A percentile compares a stretch with the other conserved stretches of the same genome.
Evolutionary conservation across 1,140 invertebrate genomes (phyloP).

Genomic region (Heliothis subflexa): DNA sequence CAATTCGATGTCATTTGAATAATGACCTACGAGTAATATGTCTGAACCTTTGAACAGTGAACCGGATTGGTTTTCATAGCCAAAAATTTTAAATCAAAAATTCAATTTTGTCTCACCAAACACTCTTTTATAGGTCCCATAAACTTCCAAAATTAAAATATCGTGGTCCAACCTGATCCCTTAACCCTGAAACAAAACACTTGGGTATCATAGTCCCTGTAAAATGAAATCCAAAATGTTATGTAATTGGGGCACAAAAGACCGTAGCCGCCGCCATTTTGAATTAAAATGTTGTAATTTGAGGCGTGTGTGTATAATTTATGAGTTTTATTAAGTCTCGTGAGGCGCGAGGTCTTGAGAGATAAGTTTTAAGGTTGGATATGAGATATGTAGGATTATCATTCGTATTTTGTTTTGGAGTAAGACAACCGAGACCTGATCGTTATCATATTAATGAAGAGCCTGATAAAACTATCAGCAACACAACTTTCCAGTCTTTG

Average conservation of each 20-base stretch:
- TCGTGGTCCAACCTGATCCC: neutral
- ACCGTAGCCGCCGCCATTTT: slow-evolving; percentile 11
- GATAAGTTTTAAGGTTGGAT: neutral
- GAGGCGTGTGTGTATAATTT: slow-evolving; percentile 16
- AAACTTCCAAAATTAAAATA: too few relatives aligned
- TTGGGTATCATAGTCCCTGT: slow-evolving; percentile 9
- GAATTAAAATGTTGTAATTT: slow-evolving; percentile 39
- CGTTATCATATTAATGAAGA: too few relatives aligned
- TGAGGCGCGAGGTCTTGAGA: neutral
- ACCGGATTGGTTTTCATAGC: too few relatives aligned
- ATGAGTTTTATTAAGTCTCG: slow-evolving; percentile 8
- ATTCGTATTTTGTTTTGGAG: neutral
- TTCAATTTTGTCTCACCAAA: too few relatives aligned
- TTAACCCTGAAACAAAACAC: slow-evolving; percentile 3
- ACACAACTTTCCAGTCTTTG: too few relatives aligned
- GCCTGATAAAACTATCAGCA: too few relatives aligned
- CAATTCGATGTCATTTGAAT: too few relatives aligned
- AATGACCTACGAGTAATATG: too few relatives aligned
- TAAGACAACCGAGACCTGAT: neutral
- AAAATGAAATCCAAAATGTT: neutral
- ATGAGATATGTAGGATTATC: neutral
- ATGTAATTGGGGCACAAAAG: slow-evolving; percentile 27
- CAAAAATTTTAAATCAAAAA: too few relatives aligned
- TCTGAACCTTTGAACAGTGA: too few relatives aligned
- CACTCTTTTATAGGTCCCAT: too few relatives aligned